phyloP scores from a whole-genome alignment of 2,888 invertebrate genomes.

The Trissonchulus sp. region DNA sequence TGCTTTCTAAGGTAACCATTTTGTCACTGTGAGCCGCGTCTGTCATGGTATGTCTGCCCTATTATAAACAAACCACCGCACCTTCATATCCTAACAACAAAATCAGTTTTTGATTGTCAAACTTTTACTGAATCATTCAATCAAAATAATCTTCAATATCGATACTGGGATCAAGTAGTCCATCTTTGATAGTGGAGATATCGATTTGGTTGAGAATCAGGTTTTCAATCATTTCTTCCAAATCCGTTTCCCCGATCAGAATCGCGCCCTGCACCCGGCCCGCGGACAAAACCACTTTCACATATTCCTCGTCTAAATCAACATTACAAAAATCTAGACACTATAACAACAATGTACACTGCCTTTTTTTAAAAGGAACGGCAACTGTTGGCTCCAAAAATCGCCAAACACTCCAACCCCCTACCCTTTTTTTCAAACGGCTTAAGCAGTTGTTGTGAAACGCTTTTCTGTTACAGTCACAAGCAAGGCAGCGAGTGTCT shows the following conservation, averaged over 20 bases:
- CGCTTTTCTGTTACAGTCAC: too few relatives aligned
- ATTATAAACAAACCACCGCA: too few relatives aligned
- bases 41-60: too few relatives aligned
- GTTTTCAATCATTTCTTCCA: conserved; percentile 97
- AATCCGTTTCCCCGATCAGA: conserved; percentile 88
- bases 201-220: conserved; percentile 89
- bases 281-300: conserved; percentile 78
- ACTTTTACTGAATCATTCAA: too few relatives aligned
- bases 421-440: too few relatives aligned
- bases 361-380: background rate
- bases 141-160: conserved; percentile 99
- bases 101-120: too few relatives aligned
- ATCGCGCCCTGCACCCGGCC: conserved; percentile 84
- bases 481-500: too few relatives aligned
- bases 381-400: background rate
- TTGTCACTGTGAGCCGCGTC: too few relatives aligned
- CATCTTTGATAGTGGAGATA: conserved; percentile 76
- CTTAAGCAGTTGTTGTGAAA: too few relatives aligned
- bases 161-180: conserved; percentile 85
- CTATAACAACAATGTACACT: conserved; percentile 57
- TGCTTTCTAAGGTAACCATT: too few relatives aligned
- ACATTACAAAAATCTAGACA: background rate
- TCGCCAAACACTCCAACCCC: too few relatives aligned
- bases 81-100: too few relatives aligned
- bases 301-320: conserved; percentile 51